Conservation (phyloP, 2,113 vertebrate genomes). For the Notarius quadriscutis region DNA sequence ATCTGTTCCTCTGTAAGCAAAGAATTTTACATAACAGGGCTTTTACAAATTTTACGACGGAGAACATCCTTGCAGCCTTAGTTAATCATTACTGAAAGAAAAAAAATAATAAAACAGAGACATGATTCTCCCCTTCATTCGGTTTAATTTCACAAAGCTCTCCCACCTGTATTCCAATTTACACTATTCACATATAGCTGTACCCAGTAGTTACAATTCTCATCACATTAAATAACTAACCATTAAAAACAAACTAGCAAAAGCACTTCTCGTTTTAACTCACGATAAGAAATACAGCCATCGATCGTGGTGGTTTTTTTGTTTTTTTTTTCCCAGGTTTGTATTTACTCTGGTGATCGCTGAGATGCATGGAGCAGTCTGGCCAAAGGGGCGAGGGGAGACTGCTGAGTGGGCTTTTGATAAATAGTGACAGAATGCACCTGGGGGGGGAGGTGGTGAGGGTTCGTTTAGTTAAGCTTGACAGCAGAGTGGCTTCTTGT, state of each 20-base stretch:
- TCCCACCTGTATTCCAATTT: slow-evolving; percentile 72
- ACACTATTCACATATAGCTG: slow-evolving; percentile 95
- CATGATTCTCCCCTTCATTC: slow-evolving; percentile 56
- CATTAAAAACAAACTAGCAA: slow-evolving; percentile 68
- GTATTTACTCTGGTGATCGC: slow-evolving; percentile 61
- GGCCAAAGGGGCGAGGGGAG: slow-evolving; percentile 81
- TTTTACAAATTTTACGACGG: not conserved
- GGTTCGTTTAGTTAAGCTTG: slow-evolving; percentile 36
- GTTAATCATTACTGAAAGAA: not conserved
- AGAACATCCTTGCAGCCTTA: not conserved
- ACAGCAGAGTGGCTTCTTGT: slow-evolving; percentile 43
- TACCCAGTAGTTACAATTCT: slow-evolving; percentile 77
- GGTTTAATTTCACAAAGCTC: slow-evolving; percentile 59
- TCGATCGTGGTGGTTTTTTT: slow-evolving; percentile 38
- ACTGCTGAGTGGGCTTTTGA: slow-evolving; percentile 44
- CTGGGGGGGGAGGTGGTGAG: slow-evolving; percentile 17
- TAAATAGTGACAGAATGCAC: slow-evolving; percentile 54
- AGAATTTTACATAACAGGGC: not conserved
- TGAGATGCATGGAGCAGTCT: slow-evolving; percentile 66
- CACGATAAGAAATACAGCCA: slow-evolving; percentile 54
- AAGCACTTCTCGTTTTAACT: slow-evolving; percentile 53
- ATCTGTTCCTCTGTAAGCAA: not conserved
- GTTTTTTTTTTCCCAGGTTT: slow-evolving; percentile 24
- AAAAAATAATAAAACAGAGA: slow-evolving; percentile 31
- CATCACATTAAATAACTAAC: slow-evolving; percentile 92